These are phyloP conservation scores for Paraplagusia blochii DNA, from an alignment of 2,113 vertebrate genomes.

Conservation along the genomic window DNA sequence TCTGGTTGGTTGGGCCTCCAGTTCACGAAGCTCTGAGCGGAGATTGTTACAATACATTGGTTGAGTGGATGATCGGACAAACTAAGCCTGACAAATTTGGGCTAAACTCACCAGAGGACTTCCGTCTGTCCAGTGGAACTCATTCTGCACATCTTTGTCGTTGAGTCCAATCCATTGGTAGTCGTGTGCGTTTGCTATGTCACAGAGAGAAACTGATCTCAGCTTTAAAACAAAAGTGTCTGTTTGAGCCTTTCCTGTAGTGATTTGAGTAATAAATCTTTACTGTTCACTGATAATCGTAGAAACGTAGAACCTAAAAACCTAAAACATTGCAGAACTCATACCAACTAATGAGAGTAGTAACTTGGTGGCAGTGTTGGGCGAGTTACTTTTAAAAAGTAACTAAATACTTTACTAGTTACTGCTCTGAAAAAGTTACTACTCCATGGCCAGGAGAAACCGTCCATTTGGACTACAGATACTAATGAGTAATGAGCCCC, in stretches of 20 bases:
- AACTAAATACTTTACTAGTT: no score
- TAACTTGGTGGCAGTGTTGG: no score
- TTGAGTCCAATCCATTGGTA: conserved; percentile 97
- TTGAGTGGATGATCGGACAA: neutral
- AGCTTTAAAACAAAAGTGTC: neutral
- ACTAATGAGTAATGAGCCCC: no score
- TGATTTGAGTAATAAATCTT: neutral
- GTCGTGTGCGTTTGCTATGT: conserved; percentile 82
- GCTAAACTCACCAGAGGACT: conserved; percentile 81
- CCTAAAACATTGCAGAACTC: no score
- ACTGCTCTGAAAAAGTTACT: no score
- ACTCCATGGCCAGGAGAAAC: no score
- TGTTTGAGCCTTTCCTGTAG: neutral
- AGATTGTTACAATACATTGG: neutral
- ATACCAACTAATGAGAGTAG: no score
- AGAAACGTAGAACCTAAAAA: no score
- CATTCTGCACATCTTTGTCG: conserved; percentile 85
- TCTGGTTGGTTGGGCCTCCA: conserved; percentile 94
- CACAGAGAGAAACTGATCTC: conserved; percentile 3
- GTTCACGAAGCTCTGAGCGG: conserved; percentile 84
- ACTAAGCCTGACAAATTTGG: neutral
- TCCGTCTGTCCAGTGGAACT: conserved; percentile 92
- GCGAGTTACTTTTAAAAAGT: no score
- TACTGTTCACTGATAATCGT: no score
- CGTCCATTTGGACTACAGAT: no score